A percentile compares a stretch with the other conserved stretches of the same genome.
Conservation (phyloP, 2,797 vertebrate species). For the Staurois parvus region DNA sequence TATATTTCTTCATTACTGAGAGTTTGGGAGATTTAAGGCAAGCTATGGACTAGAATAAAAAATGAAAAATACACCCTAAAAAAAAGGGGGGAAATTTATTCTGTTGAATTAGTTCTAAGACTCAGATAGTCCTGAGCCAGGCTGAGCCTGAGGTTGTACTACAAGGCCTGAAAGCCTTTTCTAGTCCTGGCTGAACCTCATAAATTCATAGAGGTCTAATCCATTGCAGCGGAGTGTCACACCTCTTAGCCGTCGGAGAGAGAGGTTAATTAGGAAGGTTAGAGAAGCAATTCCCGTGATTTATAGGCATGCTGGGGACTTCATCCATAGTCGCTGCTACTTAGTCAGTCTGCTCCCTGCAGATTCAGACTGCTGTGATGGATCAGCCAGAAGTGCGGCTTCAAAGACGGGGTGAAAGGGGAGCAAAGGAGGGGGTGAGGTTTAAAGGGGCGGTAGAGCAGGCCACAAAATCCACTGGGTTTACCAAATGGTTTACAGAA, state of each 20-base stretch:
- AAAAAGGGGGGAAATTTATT: too few species aligned
- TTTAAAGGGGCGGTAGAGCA: neutral
- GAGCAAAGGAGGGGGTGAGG: constrained; percentile 22
- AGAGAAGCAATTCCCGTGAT: constrained; percentile 77
- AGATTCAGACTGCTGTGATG: constrained; percentile 62
- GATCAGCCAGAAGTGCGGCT: constrained; percentile 58
- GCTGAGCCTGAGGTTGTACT: neutral
- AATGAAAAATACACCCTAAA: too few species aligned
- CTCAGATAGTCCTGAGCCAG: neutral
- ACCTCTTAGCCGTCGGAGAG: constrained; percentile 77
- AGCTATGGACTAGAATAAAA: too few species aligned
- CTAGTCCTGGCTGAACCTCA: constrained; percentile 65
- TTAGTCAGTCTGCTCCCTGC: constrained; percentile 66
- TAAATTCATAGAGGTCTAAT: constrained; percentile 77
- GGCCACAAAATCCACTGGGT: constrained; percentile 17
- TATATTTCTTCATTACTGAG: too few species aligned
- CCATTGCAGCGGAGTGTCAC: constrained; percentile 72
- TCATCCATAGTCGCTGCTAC: constrained; percentile 71
- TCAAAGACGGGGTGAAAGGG: neutral
- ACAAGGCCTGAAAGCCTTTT: constrained; percentile 9
- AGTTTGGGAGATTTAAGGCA: too few species aligned
- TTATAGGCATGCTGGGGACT: constrained; percentile 72
- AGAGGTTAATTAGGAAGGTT: constrained; percentile 83
- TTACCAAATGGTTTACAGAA: constrained; percentile 28
- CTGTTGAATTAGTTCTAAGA: neutral